Evolutionary conservation across 2,797 vertebrate genomes (phyloP).

Genomic region (Gymnothorax reevesii): DNA sequence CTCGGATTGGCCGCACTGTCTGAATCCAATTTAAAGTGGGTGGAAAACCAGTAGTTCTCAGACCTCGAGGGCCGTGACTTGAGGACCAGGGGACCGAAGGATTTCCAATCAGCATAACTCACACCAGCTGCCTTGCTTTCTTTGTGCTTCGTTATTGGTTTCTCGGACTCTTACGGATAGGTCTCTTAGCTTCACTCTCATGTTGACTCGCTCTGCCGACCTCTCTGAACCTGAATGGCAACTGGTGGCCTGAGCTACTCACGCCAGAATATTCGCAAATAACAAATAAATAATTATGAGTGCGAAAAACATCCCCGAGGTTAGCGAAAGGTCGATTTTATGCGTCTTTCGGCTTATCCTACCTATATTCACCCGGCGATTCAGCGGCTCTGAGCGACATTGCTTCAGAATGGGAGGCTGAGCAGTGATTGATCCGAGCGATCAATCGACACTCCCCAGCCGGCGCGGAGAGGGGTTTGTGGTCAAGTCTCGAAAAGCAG

Average conservation of each 20-base stretch:
- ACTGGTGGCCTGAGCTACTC: not conserved
- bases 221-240: conserved; percentile 10
- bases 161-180: not conserved
- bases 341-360: not conserved
- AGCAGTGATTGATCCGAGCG: not conserved
- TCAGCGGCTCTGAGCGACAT: not conserved
- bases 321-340: conserved; percentile 10
- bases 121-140: not conserved
- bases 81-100: too few species aligned
- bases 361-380: not conserved
- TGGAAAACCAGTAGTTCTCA: too few species aligned
- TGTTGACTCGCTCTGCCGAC: not conserved
- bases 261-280: not conserved
- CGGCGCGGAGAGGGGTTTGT: not conserved
- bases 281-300: not conserved
- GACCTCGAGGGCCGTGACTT: too few species aligned
- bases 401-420: not conserved
- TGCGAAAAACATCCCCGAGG: conserved; percentile 4
- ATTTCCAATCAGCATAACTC: not conserved
- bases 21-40: too few species aligned
- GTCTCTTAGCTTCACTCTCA: too few species aligned
- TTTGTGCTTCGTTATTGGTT: not conserved
- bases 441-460: not conserved
- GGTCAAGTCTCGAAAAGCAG: not conserved
- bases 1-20: too few species aligned